Evolutionary conservation across 2,888 invertebrate genomes (phyloP).

Genomic region (Himalopsyche anomala): DNA sequence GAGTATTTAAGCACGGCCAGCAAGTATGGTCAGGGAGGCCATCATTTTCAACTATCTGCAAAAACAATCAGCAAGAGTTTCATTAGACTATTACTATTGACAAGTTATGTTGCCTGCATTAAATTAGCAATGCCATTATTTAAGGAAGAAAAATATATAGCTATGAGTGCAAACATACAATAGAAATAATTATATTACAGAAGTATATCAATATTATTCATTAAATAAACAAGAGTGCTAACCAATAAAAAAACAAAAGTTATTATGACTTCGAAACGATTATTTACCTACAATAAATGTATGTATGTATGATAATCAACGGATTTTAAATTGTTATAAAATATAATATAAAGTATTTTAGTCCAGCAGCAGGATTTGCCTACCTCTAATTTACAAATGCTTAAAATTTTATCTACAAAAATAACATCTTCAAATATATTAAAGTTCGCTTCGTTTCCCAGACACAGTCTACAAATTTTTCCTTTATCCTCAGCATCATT

Average conservation of each 20-base stretch:
- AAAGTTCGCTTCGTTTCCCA: slow-evolving; percentile 49
- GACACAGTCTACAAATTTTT: slow-evolving; percentile 55
- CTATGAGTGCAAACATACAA: too few species aligned
- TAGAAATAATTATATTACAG: too few species aligned
- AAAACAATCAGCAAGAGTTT: background rate
- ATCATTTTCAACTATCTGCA: slow-evolving; percentile 50
- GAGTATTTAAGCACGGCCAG: slow-evolving; percentile 39
- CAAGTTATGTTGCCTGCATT: background rate
- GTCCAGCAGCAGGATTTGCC: background rate
- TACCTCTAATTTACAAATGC: slow-evolving; percentile 52
- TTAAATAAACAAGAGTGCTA: too few species aligned
- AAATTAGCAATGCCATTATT: background rate
- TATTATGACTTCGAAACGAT: too few species aligned
- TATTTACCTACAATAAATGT: too few species aligned
- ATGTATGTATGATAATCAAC: background rate
- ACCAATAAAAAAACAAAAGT: too few species aligned
- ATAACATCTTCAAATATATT: slow-evolving; percentile 51
- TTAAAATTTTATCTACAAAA: slow-evolving; percentile 52
- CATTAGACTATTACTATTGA: too few species aligned
- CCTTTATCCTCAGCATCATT: background rate
- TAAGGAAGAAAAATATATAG: too few species aligned
- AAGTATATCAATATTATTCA: too few species aligned
- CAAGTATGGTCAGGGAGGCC: slow-evolving; percentile 56
- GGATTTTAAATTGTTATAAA: background rate
- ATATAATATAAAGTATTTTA: too few species aligned